Evolutionary conservation across 2,888 invertebrate species (phyloP).

Genomic region (Drosophila antonietae): DNA sequence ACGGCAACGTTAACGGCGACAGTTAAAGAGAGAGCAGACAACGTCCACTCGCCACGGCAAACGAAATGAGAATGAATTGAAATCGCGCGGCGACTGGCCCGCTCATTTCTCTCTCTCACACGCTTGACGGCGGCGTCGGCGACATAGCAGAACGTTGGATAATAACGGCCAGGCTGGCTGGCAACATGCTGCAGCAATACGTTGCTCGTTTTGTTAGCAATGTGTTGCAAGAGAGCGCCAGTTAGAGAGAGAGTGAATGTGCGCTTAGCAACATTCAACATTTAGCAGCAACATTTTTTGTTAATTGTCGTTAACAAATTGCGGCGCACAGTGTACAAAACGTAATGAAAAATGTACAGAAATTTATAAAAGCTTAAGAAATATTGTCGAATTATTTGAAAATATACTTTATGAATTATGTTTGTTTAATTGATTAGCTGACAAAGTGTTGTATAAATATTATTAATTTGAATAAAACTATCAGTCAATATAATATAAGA

Average conservation of each 20-base stretch:
- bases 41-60: constrained; percentile 58
- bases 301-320: constrained; percentile 12
- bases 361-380: not conserved
- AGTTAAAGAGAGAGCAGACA: constrained; percentile 25
- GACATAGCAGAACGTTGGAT: constrained; percentile 14
- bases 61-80: constrained; percentile 56
- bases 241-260: not conserved
- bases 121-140: constrained; percentile 1
- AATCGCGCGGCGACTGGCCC: constrained; percentile 17
- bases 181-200: constrained; percentile 24
- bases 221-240: constrained; percentile 34
- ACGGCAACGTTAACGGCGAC: constrained; percentile 36
- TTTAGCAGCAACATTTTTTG: constrained; percentile 1
- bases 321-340: constrained; percentile 9
- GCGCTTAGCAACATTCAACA: constrained; percentile 7
- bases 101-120: constrained; percentile 23
- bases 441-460: not conserved
- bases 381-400: not conserved
- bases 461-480: too few relatives aligned
- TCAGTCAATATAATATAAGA: not conserved
- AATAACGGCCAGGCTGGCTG: constrained; percentile 17
- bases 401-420: too few relatives aligned
- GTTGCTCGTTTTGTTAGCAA: constrained; percentile 3
- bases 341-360: not conserved
- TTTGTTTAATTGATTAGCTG: too few relatives aligned